These are phyloP conservation scores for Campoplex capitator DNA, from an alignment of 2,888 invertebrate genomes.

Conservation along the genomic window DNA sequence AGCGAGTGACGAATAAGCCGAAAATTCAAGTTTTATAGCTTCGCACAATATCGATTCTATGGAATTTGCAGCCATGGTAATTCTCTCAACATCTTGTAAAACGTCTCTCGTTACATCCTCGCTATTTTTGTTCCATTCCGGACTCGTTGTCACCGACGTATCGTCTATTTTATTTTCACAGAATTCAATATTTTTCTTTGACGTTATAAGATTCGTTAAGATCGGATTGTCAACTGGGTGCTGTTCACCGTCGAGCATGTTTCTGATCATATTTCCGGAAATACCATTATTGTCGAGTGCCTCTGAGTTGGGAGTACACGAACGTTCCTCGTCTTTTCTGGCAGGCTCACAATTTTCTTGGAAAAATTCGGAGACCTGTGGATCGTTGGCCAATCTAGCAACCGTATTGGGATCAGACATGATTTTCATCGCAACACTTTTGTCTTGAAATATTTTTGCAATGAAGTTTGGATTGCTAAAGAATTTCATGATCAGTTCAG, in stretches of 20 bases:
- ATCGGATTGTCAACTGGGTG: constrained; percentile 79
- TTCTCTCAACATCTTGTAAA: constrained; percentile 87
- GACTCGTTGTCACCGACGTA: constrained; percentile 35
- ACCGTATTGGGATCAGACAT: constrained; percentile 77
- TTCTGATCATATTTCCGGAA: constrained; percentile 74
- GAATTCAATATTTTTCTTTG: constrained; percentile 75
- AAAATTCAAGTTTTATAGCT: constrained; percentile 94
- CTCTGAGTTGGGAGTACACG: constrained; percentile 21
- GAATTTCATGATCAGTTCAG: constrained; percentile 68
- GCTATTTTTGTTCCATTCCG: constrained; percentile 73
- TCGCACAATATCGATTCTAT: constrained; percentile 94
- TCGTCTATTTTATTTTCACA: constrained; percentile 70
- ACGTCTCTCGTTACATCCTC: constrained; percentile 87
- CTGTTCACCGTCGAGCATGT: constrained; percentile 74
- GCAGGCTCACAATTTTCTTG: constrained; percentile 69
- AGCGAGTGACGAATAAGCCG: constrained; percentile 89
- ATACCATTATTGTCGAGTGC: constrained; percentile 65
- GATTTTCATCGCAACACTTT: constrained; percentile 78
- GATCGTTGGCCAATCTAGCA: constrained; percentile 77
- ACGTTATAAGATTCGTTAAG: constrained; percentile 81
- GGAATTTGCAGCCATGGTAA: constrained; percentile 88
- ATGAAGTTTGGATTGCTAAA: constrained; percentile 71
- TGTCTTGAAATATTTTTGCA: constrained; percentile 77
- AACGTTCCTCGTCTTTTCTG: constrained; percentile 29
- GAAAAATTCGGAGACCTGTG: constrained; percentile 77